Percentiles rank a stretch among this genome's conserved stretches.
Evolutionary conservation across 2,888 invertebrate species (phyloP).

Genomic region (Tridacna gigas): DNA sequence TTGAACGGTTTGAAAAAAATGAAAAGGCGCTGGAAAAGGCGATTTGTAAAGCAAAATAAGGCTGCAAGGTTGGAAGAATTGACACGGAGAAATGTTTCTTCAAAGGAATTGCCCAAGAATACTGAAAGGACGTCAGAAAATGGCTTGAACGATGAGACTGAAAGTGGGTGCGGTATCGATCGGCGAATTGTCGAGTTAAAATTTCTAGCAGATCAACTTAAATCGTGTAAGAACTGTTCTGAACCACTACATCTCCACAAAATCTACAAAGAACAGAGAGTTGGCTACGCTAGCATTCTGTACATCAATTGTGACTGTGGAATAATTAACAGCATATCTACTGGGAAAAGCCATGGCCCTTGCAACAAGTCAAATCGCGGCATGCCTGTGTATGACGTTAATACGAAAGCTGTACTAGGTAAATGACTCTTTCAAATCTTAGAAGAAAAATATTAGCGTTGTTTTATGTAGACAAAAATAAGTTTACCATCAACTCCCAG

Average conservation of each 20-base stretch:
- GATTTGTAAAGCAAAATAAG: no score
- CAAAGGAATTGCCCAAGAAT: no score
- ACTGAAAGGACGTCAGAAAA: no score
- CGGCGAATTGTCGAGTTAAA: slow-evolving; percentile 1
- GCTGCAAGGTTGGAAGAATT: background rate
- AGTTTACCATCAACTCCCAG: no score
- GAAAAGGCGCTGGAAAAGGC: no score
- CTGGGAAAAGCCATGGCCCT: background rate
- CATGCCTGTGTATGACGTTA: slow-evolving; percentile 2
- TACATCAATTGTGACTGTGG: background rate
- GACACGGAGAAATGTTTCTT: no score
- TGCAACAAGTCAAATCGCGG: background rate
- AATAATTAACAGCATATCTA: background rate
- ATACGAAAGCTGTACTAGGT: no score
- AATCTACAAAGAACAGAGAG: background rate
- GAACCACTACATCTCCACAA: background rate
- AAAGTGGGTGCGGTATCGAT: background rate
- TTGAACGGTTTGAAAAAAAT: no score
- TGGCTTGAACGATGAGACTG: no score
- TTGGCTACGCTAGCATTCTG: slow-evolving; percentile 9
- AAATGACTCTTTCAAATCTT: no score
- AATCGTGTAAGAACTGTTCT: slow-evolving; percentile 13
- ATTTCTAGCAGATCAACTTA: slow-evolving; percentile 30
- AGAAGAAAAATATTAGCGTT: no score
- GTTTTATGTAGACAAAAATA: no score